Conservation (phyloP, 1,140 invertebrate genomes). For the Cylas formicarius region DNA sequence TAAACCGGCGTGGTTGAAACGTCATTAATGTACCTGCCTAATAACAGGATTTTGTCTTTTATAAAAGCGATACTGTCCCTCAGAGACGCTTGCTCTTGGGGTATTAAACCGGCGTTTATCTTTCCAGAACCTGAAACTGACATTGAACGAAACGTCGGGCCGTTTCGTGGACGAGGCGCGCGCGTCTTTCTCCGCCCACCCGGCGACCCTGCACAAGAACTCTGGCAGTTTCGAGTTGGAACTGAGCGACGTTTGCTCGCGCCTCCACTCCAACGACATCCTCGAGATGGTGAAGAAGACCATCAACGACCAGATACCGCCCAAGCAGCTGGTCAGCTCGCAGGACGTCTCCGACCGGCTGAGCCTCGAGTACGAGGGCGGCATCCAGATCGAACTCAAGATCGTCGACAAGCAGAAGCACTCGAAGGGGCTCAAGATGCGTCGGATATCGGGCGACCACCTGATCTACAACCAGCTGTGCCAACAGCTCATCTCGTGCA, state of each 20-base stretch:
- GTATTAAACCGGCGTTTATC: too few species aligned
- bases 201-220: conserved; percentile 25
- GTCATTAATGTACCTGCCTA: too few species aligned
- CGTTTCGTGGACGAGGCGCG: too few species aligned
- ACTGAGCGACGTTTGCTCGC: conserved; percentile 71
- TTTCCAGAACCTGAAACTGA: conserved; percentile 30
- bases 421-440: conserved; percentile 76
- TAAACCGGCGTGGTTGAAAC: too few species aligned
- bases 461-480: conserved; percentile 84
- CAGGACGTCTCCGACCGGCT: conserved; percentile 39
- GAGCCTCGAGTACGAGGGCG: conserved; percentile 71
- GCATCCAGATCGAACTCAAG: conserved; percentile 80
- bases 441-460: conserved; percentile 86
- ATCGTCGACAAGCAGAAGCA: conserved; percentile 67
- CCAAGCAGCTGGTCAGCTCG: conserved; percentile 57
- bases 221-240: conserved; percentile 39
- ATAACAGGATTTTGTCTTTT: too few species aligned
- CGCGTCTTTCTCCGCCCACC: conserved; percentile 2
- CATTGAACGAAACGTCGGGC: conserved; percentile 10
- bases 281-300: conserved; percentile 74
- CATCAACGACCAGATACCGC: conserved; percentile 67
- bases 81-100: too few species aligned
- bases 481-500: conserved; percentile 81
- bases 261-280: conserved; percentile 69
- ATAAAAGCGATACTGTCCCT: too few species aligned